phyloP scores from a whole-genome alignment of 2,797 vertebrate species.

The Amniataba percoides region DNA sequence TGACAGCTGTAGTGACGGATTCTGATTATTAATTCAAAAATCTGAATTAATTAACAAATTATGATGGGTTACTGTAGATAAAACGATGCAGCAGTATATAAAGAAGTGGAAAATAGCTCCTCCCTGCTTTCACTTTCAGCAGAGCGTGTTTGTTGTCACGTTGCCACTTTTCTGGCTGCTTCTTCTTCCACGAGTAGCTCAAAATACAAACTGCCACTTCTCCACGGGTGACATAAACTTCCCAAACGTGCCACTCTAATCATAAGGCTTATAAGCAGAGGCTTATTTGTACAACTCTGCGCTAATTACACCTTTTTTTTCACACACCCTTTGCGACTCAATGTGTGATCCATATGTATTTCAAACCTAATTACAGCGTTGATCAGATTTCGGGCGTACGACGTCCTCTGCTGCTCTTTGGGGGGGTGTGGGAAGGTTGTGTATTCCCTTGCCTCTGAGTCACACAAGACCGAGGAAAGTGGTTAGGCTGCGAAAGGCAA shows the following conservation, averaged over 20 bases:
- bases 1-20: no score
- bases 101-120: no score
- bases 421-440: slow-evolving; percentile 70
- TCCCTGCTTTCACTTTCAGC: no score
- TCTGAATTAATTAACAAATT: no score
- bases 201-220: slow-evolving; percentile 6
- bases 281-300: slow-evolving; percentile 34
- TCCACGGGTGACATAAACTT: slow-evolving; percentile 10
- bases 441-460: slow-evolving; percentile 61
- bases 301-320: slow-evolving; percentile 63
- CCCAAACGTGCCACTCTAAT: slow-evolving; percentile 21
- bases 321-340: slow-evolving; percentile 40
- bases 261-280: neutral
- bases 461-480: slow-evolving; percentile 70
- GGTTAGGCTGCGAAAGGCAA: slow-evolving; percentile 64
- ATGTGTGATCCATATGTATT: slow-evolving; percentile 67
- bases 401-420: slow-evolving; percentile 42
- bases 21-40: no score
- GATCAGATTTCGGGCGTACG: slow-evolving; percentile 45
- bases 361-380: slow-evolving; percentile 70
- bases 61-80: no score
- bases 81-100: no score
- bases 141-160: neutral
- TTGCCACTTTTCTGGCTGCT: no score
- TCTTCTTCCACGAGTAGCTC: neutral